Base-by-base conservation (phyloP, 2,113 vertebrate species). In the Ardeotis arabs region DNA sequence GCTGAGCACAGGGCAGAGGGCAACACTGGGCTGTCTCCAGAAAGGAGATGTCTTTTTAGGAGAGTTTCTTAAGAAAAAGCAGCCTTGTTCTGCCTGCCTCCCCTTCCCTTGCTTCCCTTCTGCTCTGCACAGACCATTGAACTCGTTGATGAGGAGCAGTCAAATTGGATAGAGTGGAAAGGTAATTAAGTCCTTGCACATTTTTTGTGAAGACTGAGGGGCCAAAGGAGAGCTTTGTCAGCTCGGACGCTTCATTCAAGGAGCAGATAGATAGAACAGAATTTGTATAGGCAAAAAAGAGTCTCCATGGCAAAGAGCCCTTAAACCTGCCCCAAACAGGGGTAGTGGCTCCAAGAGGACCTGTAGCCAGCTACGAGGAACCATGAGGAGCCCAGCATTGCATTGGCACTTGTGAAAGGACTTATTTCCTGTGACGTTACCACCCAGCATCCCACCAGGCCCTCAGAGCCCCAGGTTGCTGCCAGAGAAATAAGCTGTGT, bases 401-500 rank as follows among this genome's bases (percentile, higher is more conserved):
- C 58, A 1, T 1, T 15, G 45, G 29, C 14, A 1, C 31, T 39
- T 35, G 18, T 35, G 53, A 35, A 55, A 8, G 3, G 6, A 12
- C 14, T 53, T 28, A 19, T 33, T 45, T 52, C 63, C 52, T 41
- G 0, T 1, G 4, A 39, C 28, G 50, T 29, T 17, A 6, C 35
- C 2, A 1, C 1, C 31, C 76, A 66, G 22, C 68, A 44, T 41
- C 79, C 55, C 76, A 28, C 9, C 17, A 3, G 35, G 14, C 2
- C 17, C 76, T 37, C 19, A 7, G 28, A n/a, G 70, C 13, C 3
- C 60, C 76, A 19, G 0, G 47, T 5, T 8, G 0, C 69, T 33
- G 41, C 31, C 6, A 9, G 21, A 52, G 35, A 37, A 72, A 68
- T 5, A 1, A 95, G 4, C 56, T 53, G 12, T 0, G 1, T 0